Evolutionary conservation across 2,888 invertebrate species (phyloP), one percentile per base, ranked within the genome.

Genomic region (Hypselothyrea guttata): DNA sequence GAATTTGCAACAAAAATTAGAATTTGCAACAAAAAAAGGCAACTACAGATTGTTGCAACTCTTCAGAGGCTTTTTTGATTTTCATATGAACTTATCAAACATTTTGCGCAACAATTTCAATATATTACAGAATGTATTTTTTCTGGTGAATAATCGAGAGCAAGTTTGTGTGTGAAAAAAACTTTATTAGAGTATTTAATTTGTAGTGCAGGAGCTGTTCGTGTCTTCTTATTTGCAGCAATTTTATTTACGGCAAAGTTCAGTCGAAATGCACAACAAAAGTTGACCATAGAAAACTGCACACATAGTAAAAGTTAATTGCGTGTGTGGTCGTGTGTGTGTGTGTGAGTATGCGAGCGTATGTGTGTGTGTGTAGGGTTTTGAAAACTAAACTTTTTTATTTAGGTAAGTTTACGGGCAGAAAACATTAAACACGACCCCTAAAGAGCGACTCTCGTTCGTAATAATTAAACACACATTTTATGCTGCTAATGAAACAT

Each of bases 401-500:
- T 69, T 71, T 77, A 78, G 78, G 84, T 84, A 84, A 84, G 84
- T 82, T 84, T 74, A 56, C 65, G 75, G 75, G 68, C 59, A 61
- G 77, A 58, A 56, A 58, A 68, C 59, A 61, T 65, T 56, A 61
- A 60, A 62, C 52, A 57, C 49, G 54, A 55, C 59, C 54, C 72
- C 40, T 22, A 22, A 22, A 51, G 46, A 60, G 59, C 54, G 40
- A 51, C 51, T 54, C 31, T 54, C 22, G 22, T 22, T 22, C 22
- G 72, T 56, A 83, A 81, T 81, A 81, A 85, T 81, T 85, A 81
- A 85, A 74, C 74, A 76, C 74, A 83, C 85, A 81, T 81, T 81
- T 81, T 82, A 84, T 75, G 72, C 67, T 81, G 53, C 81, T 81
- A 85, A 81, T 85, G 85, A 83, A 85, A 81, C 81, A 85, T 85